Evolutionary conservation across 2,113 vertebrate species (phyloP), one percentile per base, ranked within the genome.

Genomic region (Megaptera novaeangliae): DNA sequence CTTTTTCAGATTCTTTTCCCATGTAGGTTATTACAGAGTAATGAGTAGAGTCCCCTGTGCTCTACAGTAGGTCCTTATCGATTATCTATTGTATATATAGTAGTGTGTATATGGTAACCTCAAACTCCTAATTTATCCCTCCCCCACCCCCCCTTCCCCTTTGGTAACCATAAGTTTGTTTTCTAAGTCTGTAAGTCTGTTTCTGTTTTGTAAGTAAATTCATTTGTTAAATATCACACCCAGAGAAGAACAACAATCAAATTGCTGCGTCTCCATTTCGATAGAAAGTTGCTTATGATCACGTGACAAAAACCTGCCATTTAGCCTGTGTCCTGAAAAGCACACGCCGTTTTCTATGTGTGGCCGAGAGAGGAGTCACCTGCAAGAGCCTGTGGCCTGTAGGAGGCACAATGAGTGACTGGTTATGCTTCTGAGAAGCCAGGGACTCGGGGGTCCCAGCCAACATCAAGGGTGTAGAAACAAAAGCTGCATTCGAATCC

Each of bases 281-380:
- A 29, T 39, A 86, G 75, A 94, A 94, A 97, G 15, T 41, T 80
- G 34, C 77, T 96, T 88, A 31, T 78, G 63, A 85, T 44, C 41
- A 4, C 39, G 44, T 36, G 44, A 93, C 64, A 63, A 72, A 83
- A 91, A 55, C 61, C 55, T 59, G 80, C 41, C n/a, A 1, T 63
- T 77, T 34, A 34, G n/a, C 75, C 81, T 31, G 29, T 3, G 2
- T 72, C 46, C 52, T 39, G 29, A 23, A 69, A 52, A 61, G 13
- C 8, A 1, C 25, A 39, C 1, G 0, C n/a, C 39, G 55, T 69
- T 69, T 46, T 71, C 75, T 31, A 2, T 9, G 39, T 2, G 0
- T 55, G 18, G 63, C 64, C 27, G 2, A 3, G 83, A 63, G 57
- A 59, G 41, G n/a, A 6, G 15, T 0, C 1, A 1, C 17, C 10